Evolutionary conservation across 2,797 vertebrate species (phyloP).

Genomic region (Semotilus atromaculatus): DNA sequence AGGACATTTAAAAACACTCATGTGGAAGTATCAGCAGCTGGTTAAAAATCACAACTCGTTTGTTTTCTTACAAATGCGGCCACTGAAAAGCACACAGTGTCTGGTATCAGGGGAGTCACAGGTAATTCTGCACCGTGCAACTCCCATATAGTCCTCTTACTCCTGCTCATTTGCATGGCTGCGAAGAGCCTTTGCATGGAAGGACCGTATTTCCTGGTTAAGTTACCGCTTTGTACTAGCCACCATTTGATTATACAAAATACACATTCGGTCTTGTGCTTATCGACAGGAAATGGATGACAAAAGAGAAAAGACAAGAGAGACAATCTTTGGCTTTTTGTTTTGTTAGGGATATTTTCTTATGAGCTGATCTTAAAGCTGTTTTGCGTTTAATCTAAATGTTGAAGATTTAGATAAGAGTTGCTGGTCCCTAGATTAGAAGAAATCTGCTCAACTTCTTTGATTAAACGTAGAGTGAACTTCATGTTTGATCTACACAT

Average conservation of each 20-base stretch:
- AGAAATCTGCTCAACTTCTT: neutral
- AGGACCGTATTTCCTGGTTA: slow-evolving; percentile 66
- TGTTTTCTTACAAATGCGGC: slow-evolving; percentile 25
- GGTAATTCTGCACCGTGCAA: slow-evolving; percentile 10
- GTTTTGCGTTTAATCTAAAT: slow-evolving; percentile 25
- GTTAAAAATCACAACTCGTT: slow-evolving; percentile 20
- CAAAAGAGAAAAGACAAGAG: slow-evolving; percentile 12
- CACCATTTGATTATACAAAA: slow-evolving; percentile 79
- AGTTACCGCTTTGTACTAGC: slow-evolving; percentile 29
- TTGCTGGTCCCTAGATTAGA: neutral
- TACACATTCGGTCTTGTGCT: slow-evolving; percentile 31
- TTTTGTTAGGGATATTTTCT: slow-evolving; percentile 4
- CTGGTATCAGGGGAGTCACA: slow-evolving; percentile 8
- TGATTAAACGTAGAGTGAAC: neutral
- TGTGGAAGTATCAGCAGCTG: slow-evolving; percentile 8
- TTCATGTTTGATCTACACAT: neutral
- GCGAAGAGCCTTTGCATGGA: slow-evolving; percentile 73
- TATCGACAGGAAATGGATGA: slow-evolving; percentile 43
- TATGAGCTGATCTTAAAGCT: slow-evolving; percentile 2
- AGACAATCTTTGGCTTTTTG: neutral
- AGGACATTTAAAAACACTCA: neutral
- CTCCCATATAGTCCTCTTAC: slow-evolving; percentile 2
- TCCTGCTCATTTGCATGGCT: slow-evolving; percentile 74
- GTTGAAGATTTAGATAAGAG: slow-evolving; percentile 12
- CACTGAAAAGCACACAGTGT: slow-evolving; percentile 12